Evolutionary conservation across 2,797 vertebrate species (phyloP).

Genomic region (Rhadinocentrus ornatus): DNA sequence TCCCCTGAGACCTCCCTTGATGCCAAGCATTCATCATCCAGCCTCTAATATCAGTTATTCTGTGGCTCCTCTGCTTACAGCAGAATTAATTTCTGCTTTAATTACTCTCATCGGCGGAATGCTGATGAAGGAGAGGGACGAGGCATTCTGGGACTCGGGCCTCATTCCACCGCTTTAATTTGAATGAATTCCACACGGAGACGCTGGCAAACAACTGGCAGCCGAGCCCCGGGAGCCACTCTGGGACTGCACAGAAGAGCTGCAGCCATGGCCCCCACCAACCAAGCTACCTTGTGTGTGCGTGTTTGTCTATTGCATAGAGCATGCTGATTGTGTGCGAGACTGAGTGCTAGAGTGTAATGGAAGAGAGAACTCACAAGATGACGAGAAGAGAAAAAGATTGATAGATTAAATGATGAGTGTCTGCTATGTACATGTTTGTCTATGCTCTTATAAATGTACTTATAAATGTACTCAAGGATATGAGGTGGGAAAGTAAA

Average conservation of each 20-base stretch:
- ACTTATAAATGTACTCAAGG: slow-evolving; percentile 31
- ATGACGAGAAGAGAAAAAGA: slow-evolving; percentile 24
- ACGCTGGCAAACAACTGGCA: slow-evolving; percentile 99
- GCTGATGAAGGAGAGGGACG: slow-evolving; percentile 99
- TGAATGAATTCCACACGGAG: slow-evolving; percentile 99
- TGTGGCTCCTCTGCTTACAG: slow-evolving; percentile 99
- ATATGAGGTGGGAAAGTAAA: slow-evolving; percentile 64
- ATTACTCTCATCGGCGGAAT: slow-evolving; percentile 99
- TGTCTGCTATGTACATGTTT: slow-evolving; percentile 28
- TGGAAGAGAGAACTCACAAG: slow-evolving; percentile 61
- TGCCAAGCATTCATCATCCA: slow-evolving; percentile 99
- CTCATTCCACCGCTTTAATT: slow-evolving; percentile 99
- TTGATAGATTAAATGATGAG: slow-evolving; percentile 58
- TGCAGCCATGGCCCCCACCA: slow-evolving; percentile 81
- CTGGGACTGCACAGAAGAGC: slow-evolving; percentile 87
- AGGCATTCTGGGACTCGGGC: slow-evolving; percentile 99
- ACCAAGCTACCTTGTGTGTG: slow-evolving; percentile 71
- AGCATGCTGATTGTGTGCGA: slow-evolving; percentile 46
- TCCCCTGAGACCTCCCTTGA: slow-evolving; percentile 99
- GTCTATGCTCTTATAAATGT: slow-evolving; percentile 29
- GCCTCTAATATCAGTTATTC: slow-evolving; percentile 99
- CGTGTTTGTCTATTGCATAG: slow-evolving; percentile 41
- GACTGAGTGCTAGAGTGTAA: slow-evolving; percentile 47
- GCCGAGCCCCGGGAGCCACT: slow-evolving; percentile 94
- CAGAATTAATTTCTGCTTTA: slow-evolving; percentile 99